Base-by-base conservation (phyloP, 2,113 vertebrate species). In the Pelodiscus sinensis region DNA sequence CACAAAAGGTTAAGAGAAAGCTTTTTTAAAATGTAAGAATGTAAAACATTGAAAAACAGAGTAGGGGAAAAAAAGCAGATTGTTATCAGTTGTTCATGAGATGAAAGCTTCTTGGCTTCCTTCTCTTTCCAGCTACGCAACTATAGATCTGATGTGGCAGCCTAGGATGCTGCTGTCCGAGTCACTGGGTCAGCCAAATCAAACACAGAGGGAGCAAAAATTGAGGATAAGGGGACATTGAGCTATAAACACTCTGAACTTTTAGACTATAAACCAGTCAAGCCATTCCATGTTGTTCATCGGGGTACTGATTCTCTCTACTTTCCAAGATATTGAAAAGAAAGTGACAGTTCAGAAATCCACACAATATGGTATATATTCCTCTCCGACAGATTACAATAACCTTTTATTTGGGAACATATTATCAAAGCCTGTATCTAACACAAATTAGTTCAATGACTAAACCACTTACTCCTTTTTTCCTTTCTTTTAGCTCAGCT, bases 151-250 rank as follows among this genome's bases (percentile, higher is more conserved):
- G 16, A 65, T 22, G 0, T 18, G 57, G 88, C 60, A 90, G 51
- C 56, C 92, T 89, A 75, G 84, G 52, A 52, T 21, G 38, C 81
- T 92, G 56, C 52, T 78, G 44, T n/a, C 71, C 25, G 19, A 92
- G 75, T 38, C 85, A 84, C 78, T 19, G 73, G 79, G 73, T 79
- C 55, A 95, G 85, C 50, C 90, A 90, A 93, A 97, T 86, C n/a
- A 95, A 94, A 90, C 60, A 83, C 1, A 84, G 79, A 85, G 38
- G 51, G 9, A 88, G 35, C 24, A 18, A 85, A 93, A 96, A 54
- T 6, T 1, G 79, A 90, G 60, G 79, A 86, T 95, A 89, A 21
- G 0, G 38, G 88, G 92, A 96, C 83, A 82, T 16, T 24, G 31
- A 89, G 44, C 79, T 85, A 79, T 90, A 79, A 93, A 71, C 82